Conservation (phyloP, 2,113 vertebrate genomes). For the Danionella cerebrum region DNA sequence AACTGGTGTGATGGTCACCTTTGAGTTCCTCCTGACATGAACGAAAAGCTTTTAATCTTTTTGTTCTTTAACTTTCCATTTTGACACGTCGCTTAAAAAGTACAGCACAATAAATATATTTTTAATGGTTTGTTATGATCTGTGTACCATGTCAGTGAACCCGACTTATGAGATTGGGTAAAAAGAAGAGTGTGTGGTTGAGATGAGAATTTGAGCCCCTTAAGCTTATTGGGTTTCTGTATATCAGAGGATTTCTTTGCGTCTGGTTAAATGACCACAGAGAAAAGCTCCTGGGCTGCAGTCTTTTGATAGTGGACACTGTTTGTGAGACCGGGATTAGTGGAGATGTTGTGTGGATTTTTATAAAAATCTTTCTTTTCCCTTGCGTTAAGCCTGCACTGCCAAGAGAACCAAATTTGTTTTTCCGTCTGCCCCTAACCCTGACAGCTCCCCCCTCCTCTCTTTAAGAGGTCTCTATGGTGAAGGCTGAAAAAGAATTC, state of each 20-base stretch:
- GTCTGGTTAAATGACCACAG: constrained; percentile 58
- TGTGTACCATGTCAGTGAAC: constrained; percentile 33
- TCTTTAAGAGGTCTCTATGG: constrained; percentile 47
- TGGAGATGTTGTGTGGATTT: constrained; percentile 30
- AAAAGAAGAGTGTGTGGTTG: constrained; percentile 50
- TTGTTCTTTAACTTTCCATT: too few relatives aligned
- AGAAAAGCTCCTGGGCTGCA: constrained; percentile 49
- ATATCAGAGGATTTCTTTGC: constrained; percentile 50
- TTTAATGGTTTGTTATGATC: not conserved
- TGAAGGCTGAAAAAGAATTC: constrained; percentile 55
- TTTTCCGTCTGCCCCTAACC: constrained; percentile 44
- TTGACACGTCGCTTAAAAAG: not conserved
- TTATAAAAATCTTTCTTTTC: constrained; percentile 37
- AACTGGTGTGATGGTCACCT: too few relatives aligned
- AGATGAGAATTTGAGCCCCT: constrained; percentile 44
- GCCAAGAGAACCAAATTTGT: constrained; percentile 50
- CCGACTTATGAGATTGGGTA: constrained; percentile 14
- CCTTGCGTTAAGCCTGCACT: constrained; percentile 11
- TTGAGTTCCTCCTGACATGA: too few relatives aligned
- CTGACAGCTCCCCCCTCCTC: constrained; percentile 42
- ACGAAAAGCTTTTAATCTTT: not conserved
- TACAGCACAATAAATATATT: not conserved
- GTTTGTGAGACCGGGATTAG: constrained; percentile 66
- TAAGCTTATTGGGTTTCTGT: constrained; percentile 61
- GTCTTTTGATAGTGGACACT: constrained; percentile 50